Conservation (phyloP, 2,797 vertebrate species). For the Gadopsis marmoratus region DNA sequence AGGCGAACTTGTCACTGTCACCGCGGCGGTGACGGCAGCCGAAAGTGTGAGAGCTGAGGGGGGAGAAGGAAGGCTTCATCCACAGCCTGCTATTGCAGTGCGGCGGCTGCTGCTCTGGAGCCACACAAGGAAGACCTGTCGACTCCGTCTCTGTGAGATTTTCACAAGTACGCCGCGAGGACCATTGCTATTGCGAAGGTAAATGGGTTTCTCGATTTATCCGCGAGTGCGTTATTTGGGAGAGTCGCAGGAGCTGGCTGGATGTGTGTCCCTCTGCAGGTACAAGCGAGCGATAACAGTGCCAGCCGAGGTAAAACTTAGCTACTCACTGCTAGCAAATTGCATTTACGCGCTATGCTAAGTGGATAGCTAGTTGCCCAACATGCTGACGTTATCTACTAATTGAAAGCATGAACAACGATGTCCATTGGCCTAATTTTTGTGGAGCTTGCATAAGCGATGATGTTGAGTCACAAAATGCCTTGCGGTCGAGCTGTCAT, state of each 20-base stretch:
- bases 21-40: conserved; percentile 80
- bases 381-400: conserved; percentile 38
- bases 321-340: conserved; percentile 65
- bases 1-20: conserved; percentile 85
- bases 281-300: conserved; percentile 71
- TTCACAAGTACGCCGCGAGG: conserved; percentile 75
- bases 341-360: conserved; percentile 70
- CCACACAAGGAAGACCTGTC: conserved; percentile 66
- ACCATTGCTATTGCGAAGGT: conserved; percentile 73
- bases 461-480: conserved; percentile 22
- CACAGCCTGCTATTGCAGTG: conserved; percentile 87
- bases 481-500: conserved; percentile 68
- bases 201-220: conserved; percentile 61
- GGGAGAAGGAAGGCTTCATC: conserved; percentile 75
- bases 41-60: conserved; percentile 73
- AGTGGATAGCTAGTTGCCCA: conserved; percentile 53
- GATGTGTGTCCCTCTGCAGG: conserved; percentile 67
- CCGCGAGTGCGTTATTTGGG: conserved; percentile 32
- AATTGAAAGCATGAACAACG: conserved; percentile 7
- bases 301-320: conserved; percentile 70
- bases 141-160: conserved; percentile 58
- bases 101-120: conserved; percentile 82
- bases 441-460: neutral
- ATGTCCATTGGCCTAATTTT: neutral
- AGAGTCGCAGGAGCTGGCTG: conserved; percentile 54